A percentile compares a stretch with the other conserved stretches of the same genome.
Evolutionary conservation across 2,113 vertebrate species (phyloP).

Genomic region (Pipa parva): DNA sequence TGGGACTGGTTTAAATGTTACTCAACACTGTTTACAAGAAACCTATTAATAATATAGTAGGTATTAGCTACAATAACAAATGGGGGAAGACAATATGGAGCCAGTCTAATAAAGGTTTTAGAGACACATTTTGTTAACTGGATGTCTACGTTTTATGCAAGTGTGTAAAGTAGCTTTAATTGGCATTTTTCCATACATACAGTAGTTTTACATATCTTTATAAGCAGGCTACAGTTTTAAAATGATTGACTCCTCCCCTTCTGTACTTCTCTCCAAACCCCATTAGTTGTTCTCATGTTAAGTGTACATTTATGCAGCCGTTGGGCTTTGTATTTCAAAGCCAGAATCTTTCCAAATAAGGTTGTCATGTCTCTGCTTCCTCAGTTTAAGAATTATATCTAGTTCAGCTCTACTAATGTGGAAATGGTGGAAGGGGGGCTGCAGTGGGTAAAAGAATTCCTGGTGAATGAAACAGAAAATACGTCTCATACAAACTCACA

Average conservation of each 20-base stretch:
- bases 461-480: too few species aligned
- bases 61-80: too few species aligned
- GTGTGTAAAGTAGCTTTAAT: neutral
- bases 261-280: neutral
- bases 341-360: constrained; percentile 36
- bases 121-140: too few species aligned
- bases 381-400: constrained; percentile 6
- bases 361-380: constrained; percentile 20
- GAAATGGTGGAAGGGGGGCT: constrained; percentile 25
- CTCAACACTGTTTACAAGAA: too few species aligned
- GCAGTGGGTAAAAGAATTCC: constrained; percentile 17
- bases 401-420: neutral
- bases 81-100: too few species aligned
- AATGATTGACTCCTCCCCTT: neutral
- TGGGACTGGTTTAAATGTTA: too few species aligned
- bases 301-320: constrained; percentile 20
- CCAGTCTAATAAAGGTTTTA: too few species aligned
- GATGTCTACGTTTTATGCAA: too few species aligned
- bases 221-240: neutral
- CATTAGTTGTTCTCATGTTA: neutral
- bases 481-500: too few species aligned
- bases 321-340: constrained; percentile 15
- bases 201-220: neutral
- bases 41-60: too few species aligned
- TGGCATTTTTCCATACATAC: neutral